Evolutionary conservation across 2,888 invertebrate genomes (phyloP).

Genomic region (Ephialtes manifestator): DNA sequence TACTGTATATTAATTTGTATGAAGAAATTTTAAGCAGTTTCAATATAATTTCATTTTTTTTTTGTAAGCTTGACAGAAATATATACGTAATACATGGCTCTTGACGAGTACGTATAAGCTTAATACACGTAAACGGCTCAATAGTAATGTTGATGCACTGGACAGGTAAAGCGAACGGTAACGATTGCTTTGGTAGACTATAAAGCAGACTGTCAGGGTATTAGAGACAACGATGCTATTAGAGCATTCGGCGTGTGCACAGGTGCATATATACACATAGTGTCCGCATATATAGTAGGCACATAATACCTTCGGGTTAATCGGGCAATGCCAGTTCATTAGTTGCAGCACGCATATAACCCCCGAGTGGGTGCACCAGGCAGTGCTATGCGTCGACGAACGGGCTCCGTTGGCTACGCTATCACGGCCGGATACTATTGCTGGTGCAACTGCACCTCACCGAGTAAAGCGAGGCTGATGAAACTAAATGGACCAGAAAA

Average conservation of each 20-base stretch:
- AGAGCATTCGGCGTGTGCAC: conserved; percentile 10
- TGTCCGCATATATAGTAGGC: conserved; percentile 66
- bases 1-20: no score
- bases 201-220: background rate
- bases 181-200: background rate
- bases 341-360: conserved; percentile 77
- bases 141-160: background rate
- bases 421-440: conserved; percentile 70
- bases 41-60: background rate
- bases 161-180: background rate
- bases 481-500: conserved; percentile 81
- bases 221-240: conserved; percentile 5
- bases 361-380: conserved; percentile 31
- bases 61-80: background rate
- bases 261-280: conserved; percentile 46
- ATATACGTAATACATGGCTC: conserved; percentile 7
- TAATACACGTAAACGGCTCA: background rate
- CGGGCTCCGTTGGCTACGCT: conserved; percentile 57
- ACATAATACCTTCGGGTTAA: conserved; percentile 82
- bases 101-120: background rate
- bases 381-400: conserved; percentile 41
- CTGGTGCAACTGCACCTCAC: conserved; percentile 69
- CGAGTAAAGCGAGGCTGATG: conserved; percentile 78
- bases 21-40: no score
- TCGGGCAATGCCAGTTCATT: conserved; percentile 84